Base-by-base conservation (phyloP, 2,888 invertebrate species). In the Hoplodrina ambigua region DNA sequence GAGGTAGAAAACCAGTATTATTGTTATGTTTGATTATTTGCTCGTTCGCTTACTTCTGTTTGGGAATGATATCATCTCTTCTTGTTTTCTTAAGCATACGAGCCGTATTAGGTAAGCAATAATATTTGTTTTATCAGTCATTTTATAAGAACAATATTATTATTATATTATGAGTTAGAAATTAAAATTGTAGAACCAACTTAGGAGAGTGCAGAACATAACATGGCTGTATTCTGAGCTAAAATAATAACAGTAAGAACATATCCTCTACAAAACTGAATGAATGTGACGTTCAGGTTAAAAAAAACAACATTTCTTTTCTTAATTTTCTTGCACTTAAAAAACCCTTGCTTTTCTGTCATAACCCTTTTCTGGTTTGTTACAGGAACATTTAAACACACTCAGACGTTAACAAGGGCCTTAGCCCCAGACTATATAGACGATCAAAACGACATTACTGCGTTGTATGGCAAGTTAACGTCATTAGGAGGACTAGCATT, bases 331-430 rank as follows among this genome's bases (percentile, higher is more conserved):
- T 41, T 41, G 11, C 41, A 41, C 0, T 41, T 0, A 41, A 41
- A 41, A 41, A 41, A 41, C 2, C 41, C 17, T 46, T 37, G 8
- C 8, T 1, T 46, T 17, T 5, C 5, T 46, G 17, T 17, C 46
- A 17, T 46, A 44, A 53, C 2, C 1, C 1, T 50, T 2, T 41
- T 17, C 0, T 13, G 5, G 8, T 13, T 57, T 66, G 25, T 89
- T 88, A 58, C 83, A 97, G 97, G 97, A 78, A 84, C 96, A 72
- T 95, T 96, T 82, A 97, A 97, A 89, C 97, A 97, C 86, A 97
- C 96, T 8, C 97, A 97, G 86, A 95, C 96, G 11, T 87, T 97
- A 56, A 93, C 96, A 65, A 97, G 96, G 84, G 96, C 97, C 0
- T 91, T 96, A 78, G 92, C 97, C 54, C 94, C 96, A n/a, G 97